Evolutionary conservation across 2,797 vertebrate species (phyloP).

Genomic region (Acanthurus leucopareius): DNA sequence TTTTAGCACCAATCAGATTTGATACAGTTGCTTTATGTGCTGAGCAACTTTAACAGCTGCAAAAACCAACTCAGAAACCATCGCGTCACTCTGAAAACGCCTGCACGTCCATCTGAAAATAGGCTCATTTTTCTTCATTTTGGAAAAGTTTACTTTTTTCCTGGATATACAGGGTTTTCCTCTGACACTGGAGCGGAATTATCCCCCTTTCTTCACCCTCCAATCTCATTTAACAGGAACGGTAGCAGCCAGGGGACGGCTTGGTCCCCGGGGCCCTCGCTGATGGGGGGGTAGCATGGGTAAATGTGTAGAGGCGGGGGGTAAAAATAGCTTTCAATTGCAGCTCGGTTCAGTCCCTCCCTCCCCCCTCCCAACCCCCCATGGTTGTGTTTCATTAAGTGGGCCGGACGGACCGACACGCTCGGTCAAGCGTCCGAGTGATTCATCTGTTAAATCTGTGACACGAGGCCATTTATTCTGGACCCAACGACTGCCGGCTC

Average conservation of each 20-base stretch:
- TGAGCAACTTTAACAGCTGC: constrained; percentile 22
- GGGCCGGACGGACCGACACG: constrained; percentile 81
- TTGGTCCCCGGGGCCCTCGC: constrained; percentile 81
- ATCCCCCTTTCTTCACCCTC: constrained; percentile 77
- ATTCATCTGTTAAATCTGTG: constrained; percentile 78
- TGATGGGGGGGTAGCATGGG: constrained; percentile 32
- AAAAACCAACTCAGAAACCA: constrained; percentile 21
- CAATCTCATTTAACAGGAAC: constrained; percentile 90
- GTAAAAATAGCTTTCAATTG: constrained; percentile 91
- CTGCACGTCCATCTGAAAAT: constrained; percentile 37
- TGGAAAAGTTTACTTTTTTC: constrained; percentile 71
- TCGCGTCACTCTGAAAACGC: constrained; percentile 1
- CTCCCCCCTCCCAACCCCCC: constrained; percentile 64
- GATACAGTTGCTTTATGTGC: constrained; percentile 35
- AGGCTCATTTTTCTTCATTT: constrained; percentile 79
- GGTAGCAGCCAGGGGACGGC: constrained; percentile 56
- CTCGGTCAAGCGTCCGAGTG: constrained; percentile 80
- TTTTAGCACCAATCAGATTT: constrained; percentile 35
- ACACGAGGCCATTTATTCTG: constrained; percentile 77
- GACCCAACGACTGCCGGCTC: constrained; percentile 30
- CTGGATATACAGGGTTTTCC: constrained; percentile 28
- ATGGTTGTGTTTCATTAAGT: constrained; percentile 90
- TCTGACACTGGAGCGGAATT: constrained; percentile 64
- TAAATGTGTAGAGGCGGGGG: constrained; percentile 46
- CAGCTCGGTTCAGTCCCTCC: constrained; percentile 58